Conservation (phyloP, 2,797 vertebrate genomes). For the Diglossa cyanea region DNA sequence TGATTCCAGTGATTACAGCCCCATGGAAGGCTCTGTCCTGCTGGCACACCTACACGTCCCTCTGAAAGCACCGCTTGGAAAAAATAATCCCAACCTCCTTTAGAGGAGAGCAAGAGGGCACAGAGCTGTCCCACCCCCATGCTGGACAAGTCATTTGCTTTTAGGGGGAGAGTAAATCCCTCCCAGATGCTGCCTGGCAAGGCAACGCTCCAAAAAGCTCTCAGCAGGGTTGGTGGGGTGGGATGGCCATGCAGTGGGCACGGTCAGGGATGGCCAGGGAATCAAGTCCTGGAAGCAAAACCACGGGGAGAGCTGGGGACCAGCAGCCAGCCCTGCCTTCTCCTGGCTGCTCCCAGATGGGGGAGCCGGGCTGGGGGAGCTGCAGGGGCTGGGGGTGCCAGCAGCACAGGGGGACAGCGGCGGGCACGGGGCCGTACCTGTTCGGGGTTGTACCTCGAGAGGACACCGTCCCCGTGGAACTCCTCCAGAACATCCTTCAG, state of each 20-base stretch:
- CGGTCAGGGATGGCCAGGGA: accelerated
- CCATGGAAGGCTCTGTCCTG: not conserved
- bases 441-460: slow-evolving; percentile 88
- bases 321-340: not conserved
- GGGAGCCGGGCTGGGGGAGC: not conserved
- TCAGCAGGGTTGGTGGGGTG: not conserved
- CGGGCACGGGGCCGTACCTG: slow-evolving; percentile 77
- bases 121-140: not conserved
- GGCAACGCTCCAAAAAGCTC: not conserved
- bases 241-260: accelerated
- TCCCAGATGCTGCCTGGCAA: not conserved
- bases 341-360: not conserved
- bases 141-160: not conserved
- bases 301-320: accelerated
- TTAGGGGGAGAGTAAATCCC: not conserved
- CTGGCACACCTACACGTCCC: not conserved
- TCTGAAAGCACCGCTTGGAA: not conserved
- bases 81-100: not conserved
- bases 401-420: not conserved
- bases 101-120: not conserved
- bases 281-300: not conserved
- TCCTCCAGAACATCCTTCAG: slow-evolving; percentile 92
- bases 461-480: slow-evolving; percentile 85
- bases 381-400: not conserved
- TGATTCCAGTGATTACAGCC: not conserved